Percentiles rank a stretch among this genome's conserved stretches.
These are phyloP conservation scores for Heliangelus exortis DNA, from an alignment of 2,797 vertebrate genomes.

Conservation along the genomic window DNA sequence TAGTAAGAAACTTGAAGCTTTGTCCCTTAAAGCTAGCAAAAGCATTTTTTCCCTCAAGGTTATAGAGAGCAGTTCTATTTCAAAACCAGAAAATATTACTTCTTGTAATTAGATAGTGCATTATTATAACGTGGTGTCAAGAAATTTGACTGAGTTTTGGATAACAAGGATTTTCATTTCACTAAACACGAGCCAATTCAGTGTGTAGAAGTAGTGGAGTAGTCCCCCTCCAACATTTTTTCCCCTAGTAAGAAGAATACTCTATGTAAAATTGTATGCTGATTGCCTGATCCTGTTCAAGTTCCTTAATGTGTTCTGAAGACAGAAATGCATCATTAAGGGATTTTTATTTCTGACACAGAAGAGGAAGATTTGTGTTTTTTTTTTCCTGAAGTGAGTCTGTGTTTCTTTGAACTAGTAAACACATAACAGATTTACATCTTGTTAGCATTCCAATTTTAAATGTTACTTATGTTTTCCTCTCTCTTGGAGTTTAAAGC, in stretches of 20 bases:
- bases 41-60: background rate
- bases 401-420: background rate
- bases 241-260: background rate
- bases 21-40: background rate
- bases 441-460: slow-evolving; percentile 18
- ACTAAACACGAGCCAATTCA: background rate
- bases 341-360: background rate
- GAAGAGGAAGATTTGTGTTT: background rate
- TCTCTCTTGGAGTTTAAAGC: slow-evolving; percentile 40
- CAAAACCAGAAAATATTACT: background rate
- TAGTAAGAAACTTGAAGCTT: background rate
- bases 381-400: background rate
- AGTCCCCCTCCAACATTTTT: background rate
- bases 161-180: background rate
- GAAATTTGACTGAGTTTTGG: background rate
- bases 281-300: background rate
- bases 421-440: slow-evolving; percentile 13
- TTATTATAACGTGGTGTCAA: background rate
- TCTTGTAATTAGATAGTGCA: background rate
- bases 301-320: background rate
- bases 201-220: background rate
- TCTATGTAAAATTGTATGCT: background rate
- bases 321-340: background rate
- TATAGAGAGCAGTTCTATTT: background rate
- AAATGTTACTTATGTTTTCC: slow-evolving; percentile 10